Evolutionary conservation across 2,888 invertebrate species (phyloP), one percentile per base, ranked within the genome.

Genomic region (Eretmocerus hayati): DNA sequence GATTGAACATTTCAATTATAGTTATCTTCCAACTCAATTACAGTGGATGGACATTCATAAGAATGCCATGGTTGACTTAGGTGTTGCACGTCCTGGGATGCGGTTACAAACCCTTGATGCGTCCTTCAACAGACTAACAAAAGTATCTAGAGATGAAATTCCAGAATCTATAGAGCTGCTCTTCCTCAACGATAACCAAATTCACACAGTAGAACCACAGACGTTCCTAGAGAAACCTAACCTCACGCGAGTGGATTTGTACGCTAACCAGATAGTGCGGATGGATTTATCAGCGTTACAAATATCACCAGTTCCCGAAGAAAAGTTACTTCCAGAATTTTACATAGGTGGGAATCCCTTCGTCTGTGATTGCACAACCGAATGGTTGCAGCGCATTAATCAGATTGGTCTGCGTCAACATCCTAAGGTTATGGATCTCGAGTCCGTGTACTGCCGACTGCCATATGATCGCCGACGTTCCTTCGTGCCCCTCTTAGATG

Each of bases 321-420:
- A 84, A 55, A 79, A 84, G 51, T 76, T 84, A 46, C 75, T 90
- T 58, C 91, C 92, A 13, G 89, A 91, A 74, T 91, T 94, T 75
- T 91, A 90, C 72, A 88, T 94, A 55, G 91, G 90, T 32, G 90
- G 90, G 45, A 95, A 95, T 77, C 94, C 93, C 32, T 90, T 93
- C 69, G 85, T 88, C 63, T 95, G 94, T 68, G 90, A 92, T 71
- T 95, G 94, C 76, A 90, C 89, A 60, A 91, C 93, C 82, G 92
- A 93, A 69, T 95, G 94, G 94, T 74, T 94, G 63, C 91, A 92
- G 70, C 79, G 90, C 62, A 89, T 93, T 69, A 91, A 93, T 72
- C 85, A 86, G 69, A 75, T 86, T 59, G 84, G 87, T 63, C 77
- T 90, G 46, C 77, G 90, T 48, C 90, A 90, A 67, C 89, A 91